Evolutionary conservation across 2,888 invertebrate genomes (phyloP), one percentile per base, ranked within the genome.

Genomic region (Smittia aterrima): DNA sequence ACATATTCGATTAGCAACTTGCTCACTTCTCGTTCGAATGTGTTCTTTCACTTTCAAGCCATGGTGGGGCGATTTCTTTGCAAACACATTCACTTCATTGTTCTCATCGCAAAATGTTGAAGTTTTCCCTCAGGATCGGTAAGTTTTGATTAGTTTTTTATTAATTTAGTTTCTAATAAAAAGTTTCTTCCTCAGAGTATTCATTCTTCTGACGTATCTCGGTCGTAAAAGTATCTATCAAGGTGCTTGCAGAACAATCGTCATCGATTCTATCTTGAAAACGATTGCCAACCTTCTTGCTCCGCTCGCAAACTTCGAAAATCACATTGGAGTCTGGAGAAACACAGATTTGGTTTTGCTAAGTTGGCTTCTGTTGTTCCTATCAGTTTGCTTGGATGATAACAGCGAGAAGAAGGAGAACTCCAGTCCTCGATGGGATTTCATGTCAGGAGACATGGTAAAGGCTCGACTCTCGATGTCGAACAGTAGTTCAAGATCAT

Each of bases 1-100:
- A 1, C 88, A 91, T 75, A 86, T 92, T 75, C 95, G 95, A 79
- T 86, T 93, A 58, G 87, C 92, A 20, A 88, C 91, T 16, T 92
- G 89, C 70, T 90, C 93, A 24, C 84, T 96, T 76, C 83, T 93
- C 79, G 92, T 94, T 75, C 87, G 92, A 68, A 89, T 90, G 80
- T 85, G 85, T 64, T 91, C 91, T 79, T 72, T 54, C n/a, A 90
- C 90, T 68, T 85, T 87, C 74, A 89, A 90, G 79, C 84, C 86
- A 9, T 96, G 95, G 92, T 96, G 96, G 96, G 96, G 96, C 54
- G 88, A 90, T 77, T 94, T 93, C 79, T 85, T 96, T n/a, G 92
- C 94, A 0, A 90, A 91, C 79, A 92, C 91, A 25, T 87, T 96
- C 75, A 88, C 89, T 22, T 86, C 87, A 76, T 88, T 94, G 78